Evolutionary conservation across 2,888 invertebrate genomes (phyloP).

Genomic region (Marasmarcha lunaedactyla): DNA sequence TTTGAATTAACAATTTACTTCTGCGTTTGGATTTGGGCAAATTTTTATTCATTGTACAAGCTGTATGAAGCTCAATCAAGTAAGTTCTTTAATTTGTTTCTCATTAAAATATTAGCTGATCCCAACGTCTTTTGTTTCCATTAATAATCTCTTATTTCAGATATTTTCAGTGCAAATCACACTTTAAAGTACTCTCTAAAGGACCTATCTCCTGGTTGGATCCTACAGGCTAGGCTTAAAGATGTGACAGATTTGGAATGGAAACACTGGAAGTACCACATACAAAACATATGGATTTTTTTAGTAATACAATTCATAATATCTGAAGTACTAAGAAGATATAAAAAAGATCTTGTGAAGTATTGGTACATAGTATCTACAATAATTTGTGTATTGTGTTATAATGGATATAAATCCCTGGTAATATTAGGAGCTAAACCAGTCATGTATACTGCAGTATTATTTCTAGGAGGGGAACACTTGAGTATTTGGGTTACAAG

Average conservation of each 20-base stretch:
- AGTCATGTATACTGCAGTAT: slow-evolving; percentile 50
- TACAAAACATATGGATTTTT: slow-evolving; percentile 65
- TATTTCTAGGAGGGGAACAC: slow-evolving; percentile 55
- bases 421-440: slow-evolving; percentile 68
- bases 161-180: slow-evolving; percentile 30
- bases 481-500: slow-evolving; percentile 68
- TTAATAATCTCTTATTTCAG: slow-evolving; percentile 26
- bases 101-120: neutral
- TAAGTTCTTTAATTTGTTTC: slow-evolving; percentile 30
- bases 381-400: slow-evolving; percentile 45
- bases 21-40: slow-evolving; percentile 62
- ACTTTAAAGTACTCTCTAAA: slow-evolving; percentile 24
- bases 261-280: slow-evolving; percentile 72
- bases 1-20: slow-evolving; percentile 60
- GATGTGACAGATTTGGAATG: slow-evolving; percentile 81
- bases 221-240: slow-evolving; percentile 60
- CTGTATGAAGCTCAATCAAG: slow-evolving; percentile 64
- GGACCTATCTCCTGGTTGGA: slow-evolving; percentile 72
- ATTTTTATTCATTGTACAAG: slow-evolving; percentile 67
- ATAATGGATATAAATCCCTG: slow-evolving; percentile 60
- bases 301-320: slow-evolving; percentile 63
- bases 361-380: slow-evolving; percentile 68
- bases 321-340: slow-evolving; percentile 56
- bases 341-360: slow-evolving; percentile 34
- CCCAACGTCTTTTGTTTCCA: slow-evolving; percentile 5